phyloP scores from a whole-genome alignment of 2,113 vertebrate species.

The Podarcis raffonei region DNA sequence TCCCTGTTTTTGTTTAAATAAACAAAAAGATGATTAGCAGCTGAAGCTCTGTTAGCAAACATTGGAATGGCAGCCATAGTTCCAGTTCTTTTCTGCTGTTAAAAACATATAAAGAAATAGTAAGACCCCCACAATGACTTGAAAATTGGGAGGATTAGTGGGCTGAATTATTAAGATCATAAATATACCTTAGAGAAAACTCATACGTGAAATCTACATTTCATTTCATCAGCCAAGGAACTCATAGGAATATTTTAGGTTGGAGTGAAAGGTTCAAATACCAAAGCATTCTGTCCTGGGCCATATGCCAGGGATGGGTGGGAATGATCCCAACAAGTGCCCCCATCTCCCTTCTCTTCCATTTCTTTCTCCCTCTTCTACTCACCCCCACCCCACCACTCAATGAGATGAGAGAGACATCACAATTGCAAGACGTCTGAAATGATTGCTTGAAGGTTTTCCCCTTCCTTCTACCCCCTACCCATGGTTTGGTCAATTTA shows the following conservation, averaged over 20 bases:
- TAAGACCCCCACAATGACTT: not conserved
- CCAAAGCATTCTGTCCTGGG: not conserved
- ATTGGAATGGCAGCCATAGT: not conserved
- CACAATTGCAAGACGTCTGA: too few species aligned
- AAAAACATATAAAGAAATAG: constrained; percentile 13
- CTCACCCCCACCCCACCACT: too few species aligned
- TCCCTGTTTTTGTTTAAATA: constrained; percentile 10
- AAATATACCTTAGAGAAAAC: not conserved
- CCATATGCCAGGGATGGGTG: too few species aligned
- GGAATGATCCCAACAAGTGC: too few species aligned
- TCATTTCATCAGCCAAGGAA: not conserved
- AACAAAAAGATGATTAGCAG: constrained; percentile 23
- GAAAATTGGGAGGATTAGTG: not conserved
- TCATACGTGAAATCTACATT: not conserved
- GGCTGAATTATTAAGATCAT: not conserved
- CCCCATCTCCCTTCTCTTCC: too few species aligned
- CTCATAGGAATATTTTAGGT: not conserved
- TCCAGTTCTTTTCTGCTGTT: not conserved
- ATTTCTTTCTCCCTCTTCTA: too few species aligned
- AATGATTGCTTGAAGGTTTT: too few species aligned
- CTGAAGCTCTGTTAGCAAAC: not conserved
- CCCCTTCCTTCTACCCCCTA: too few species aligned
- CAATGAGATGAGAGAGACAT: too few species aligned
- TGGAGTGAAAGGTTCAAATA: not conserved
- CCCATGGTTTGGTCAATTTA: too few species aligned